Percentiles rank a stretch among this genome's conserved stretches.
phyloP scores from a whole-genome alignment of 1,140 invertebrate species.

The Lordiphosa mommai region DNA sequence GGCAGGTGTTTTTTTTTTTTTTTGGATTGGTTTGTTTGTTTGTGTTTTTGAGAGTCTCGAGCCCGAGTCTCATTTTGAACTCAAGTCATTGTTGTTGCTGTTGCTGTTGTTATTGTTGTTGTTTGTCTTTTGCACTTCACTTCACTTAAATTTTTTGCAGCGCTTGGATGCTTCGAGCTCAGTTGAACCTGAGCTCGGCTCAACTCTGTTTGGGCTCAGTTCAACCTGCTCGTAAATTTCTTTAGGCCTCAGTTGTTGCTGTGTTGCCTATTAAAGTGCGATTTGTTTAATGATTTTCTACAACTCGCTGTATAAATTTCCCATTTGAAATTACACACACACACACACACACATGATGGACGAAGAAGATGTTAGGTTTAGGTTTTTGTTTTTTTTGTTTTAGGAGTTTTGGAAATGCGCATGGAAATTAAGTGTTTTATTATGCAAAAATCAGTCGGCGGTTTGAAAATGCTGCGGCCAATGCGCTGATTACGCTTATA shows the following conservation, averaged over 20 bases:
- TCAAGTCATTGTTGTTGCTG: slow-evolving; percentile 49
- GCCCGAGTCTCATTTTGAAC: slow-evolving; percentile 54
- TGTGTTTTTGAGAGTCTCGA: slow-evolving; percentile 1
- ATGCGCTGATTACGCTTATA: slow-evolving; percentile 59
- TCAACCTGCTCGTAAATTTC: slow-evolving; percentile 64
- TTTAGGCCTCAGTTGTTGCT: slow-evolving; percentile 41
- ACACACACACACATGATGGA: slow-evolving; percentile 10
- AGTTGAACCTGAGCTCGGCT: slow-evolving; percentile 19
- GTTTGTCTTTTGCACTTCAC: slow-evolving; percentile 79
- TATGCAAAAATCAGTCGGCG: slow-evolving; percentile 70
- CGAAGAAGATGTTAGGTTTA: slow-evolving; percentile 9
- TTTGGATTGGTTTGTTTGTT: slow-evolving; percentile 11
- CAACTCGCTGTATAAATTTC: slow-evolving; percentile 75
- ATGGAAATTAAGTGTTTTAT: slow-evolving; percentile 78
- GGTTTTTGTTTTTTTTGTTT: slow-evolving; percentile 26
- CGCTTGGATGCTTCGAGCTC: slow-evolving; percentile 65
- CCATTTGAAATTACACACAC: slow-evolving; percentile 71
- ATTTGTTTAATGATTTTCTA: slow-evolving; percentile 78
- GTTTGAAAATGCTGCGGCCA: slow-evolving; percentile 28
- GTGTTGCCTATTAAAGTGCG: slow-evolving; percentile 75
- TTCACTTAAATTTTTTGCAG: slow-evolving; percentile 73
- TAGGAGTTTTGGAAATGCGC: slow-evolving; percentile 64
- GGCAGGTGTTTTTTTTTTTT: slow-evolving; percentile 44
- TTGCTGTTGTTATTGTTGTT: slow-evolving; percentile 32
- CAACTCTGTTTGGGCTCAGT: slow-evolving; percentile 27